Conservation (phyloP, 2,797 vertebrate species). For the Xiphophorus birchmanni region DNA sequence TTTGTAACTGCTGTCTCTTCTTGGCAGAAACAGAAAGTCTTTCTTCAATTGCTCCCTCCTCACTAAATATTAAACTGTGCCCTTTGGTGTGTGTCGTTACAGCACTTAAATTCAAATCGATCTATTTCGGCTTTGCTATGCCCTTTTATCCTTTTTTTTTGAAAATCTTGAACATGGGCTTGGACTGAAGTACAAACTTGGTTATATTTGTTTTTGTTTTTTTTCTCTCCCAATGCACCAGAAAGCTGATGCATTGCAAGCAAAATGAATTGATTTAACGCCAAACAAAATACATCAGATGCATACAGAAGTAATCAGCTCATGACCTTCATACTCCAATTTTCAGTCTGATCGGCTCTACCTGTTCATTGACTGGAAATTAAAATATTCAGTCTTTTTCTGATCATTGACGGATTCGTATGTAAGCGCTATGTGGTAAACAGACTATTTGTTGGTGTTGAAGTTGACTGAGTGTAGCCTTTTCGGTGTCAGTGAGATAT, state of each 20-base stretch:
- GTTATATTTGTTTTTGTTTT: not conserved
- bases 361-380: not conserved
- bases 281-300: not conserved
- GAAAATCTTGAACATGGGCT: not conserved
- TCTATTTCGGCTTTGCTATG: not conserved
- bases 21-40: slow-evolving; percentile 26
- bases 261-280: not conserved
- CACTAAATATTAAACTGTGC: slow-evolving; percentile 26
- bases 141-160: not conserved
- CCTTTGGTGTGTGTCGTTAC: slow-evolving; percentile 25
- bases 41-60: slow-evolving; percentile 18
- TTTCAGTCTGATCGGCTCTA: not conserved
- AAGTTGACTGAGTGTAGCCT: not conserved
- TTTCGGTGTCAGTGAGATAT: not conserved
- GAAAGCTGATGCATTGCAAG: not conserved
- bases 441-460: not conserved
- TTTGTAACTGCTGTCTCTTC: slow-evolving; percentile 44
- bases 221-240: not conserved
- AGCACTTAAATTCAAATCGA: slow-evolving; percentile 3
- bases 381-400: not conserved
- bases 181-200: not conserved
- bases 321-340: not conserved
- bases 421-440: not conserved
- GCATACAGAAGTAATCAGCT: not conserved
- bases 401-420: not conserved